Percentiles rank a stretch among this genome's conserved stretches.
Evolutionary conservation across 2,797 vertebrate species (phyloP).

Genomic region (Chrosomus eos): DNA sequence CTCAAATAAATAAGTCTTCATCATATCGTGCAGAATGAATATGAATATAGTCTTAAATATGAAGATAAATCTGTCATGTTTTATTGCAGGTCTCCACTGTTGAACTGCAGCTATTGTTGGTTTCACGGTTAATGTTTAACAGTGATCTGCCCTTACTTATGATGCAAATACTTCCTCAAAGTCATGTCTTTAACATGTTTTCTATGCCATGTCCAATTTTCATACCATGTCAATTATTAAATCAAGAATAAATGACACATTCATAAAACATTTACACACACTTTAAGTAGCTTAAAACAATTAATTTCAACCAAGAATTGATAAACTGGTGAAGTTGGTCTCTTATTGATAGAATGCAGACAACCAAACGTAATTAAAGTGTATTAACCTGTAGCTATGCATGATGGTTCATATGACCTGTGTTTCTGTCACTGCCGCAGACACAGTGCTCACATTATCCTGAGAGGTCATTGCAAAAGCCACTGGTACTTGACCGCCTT

Average conservation of each 20-base stretch:
- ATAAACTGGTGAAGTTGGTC: neutral
- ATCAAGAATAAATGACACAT: neutral
- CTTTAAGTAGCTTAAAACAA: neutral
- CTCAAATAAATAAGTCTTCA: neutral
- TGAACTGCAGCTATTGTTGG: neutral
- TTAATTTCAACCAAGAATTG: neutral
- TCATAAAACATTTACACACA: neutral
- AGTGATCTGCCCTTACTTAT: neutral
- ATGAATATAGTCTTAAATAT: neutral
- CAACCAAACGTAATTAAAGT: neutral
- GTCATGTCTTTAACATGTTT: neutral
- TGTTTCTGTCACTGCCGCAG: constrained; percentile 63
- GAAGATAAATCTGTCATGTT: neutral
- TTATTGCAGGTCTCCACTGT: neutral
- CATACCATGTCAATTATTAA: neutral
- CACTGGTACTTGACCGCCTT: constrained; percentile 6
- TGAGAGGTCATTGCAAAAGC: neutral
- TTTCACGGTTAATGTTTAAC: constrained; percentile 59
- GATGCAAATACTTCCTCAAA: constrained; percentile 27
- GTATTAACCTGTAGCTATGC: constrained; percentile 23
- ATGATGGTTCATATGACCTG: constrained; percentile 61
- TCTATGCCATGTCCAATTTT: neutral
- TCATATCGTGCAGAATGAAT: neutral
- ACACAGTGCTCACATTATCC: constrained; percentile 42
- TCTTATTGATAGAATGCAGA: neutral